Conservation (phyloP, 2,797 vertebrate species). For the Telmatherina bonti region DNA sequence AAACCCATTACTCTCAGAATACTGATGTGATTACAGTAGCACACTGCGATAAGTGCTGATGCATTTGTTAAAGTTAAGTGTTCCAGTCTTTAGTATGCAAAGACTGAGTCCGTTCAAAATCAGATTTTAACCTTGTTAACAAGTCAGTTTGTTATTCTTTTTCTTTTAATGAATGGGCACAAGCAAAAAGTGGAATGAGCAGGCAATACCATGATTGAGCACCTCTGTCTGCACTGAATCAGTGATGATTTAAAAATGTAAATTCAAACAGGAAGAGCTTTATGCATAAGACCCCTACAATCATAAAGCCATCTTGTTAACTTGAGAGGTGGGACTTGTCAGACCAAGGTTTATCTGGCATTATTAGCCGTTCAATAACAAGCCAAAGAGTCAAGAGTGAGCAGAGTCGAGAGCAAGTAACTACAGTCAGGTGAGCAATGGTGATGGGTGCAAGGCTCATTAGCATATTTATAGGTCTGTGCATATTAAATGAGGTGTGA, state of each 20-base stretch:
- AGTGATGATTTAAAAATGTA: neutral
- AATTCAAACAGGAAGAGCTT: neutral
- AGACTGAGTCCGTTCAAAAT: neutral
- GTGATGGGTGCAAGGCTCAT: neutral
- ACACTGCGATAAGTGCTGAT: neutral
- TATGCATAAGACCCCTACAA: neutral
- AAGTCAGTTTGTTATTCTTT: neutral
- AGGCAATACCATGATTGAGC: neutral
- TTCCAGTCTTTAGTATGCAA: neutral
- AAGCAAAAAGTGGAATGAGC: neutral
- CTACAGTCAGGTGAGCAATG: constrained; percentile 4
- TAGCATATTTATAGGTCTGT: constrained; percentile 24
- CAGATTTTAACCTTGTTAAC: neutral
- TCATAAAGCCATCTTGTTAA: neutral
- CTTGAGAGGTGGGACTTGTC: neutral
- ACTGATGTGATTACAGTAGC: neutral
- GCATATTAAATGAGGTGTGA: constrained; percentile 1
- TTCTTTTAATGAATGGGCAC: neutral
- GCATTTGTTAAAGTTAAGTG: neutral
- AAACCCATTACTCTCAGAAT: neutral
- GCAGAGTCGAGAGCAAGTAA: neutral
- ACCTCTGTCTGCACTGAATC: neutral
- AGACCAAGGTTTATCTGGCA: constrained; percentile 12
- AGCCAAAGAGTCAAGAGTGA: constrained; percentile 19
- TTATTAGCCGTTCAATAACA: constrained; percentile 12